Percentiles rank a stretch among this genome's conserved stretches.
Evolutionary conservation across 2,888 invertebrate genomes (phyloP).

Genomic region (Aphodius sticticus): DNA sequence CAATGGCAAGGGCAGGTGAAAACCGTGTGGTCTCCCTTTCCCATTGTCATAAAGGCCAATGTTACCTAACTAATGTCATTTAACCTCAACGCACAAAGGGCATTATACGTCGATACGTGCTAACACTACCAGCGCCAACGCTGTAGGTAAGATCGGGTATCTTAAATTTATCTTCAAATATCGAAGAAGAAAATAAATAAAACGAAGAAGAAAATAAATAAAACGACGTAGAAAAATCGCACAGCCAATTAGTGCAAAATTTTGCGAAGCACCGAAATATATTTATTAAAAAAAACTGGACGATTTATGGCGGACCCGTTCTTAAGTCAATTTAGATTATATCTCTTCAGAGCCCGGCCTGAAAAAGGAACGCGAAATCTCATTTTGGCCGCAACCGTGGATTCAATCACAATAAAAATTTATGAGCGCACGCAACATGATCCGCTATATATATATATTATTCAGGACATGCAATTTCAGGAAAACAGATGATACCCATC

Average conservation of each 20-base stretch:
- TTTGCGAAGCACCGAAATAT: not conserved
- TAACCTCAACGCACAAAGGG: not conserved
- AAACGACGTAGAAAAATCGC: not conserved
- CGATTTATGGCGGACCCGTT: not conserved
- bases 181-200: not conserved
- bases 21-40: not conserved
- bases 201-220: not conserved
- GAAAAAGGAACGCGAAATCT: not conserved
- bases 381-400: not conserved
- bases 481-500: not conserved
- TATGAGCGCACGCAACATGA: slow-evolving; percentile 4
- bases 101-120: not conserved
- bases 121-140: not conserved
- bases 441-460: not conserved
- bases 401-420: slow-evolving; percentile 4
- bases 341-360: not conserved
- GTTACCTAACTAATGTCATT: not conserved
- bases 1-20: not conserved
- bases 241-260: not conserved
- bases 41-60: not conserved
- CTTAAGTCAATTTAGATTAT: slow-evolving; percentile 4
- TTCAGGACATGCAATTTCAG: not conserved
- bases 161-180: not conserved
- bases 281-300: too few species aligned
- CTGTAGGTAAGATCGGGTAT: not conserved